Evolutionary conservation across 2,797 vertebrate genomes (phyloP).

Genomic region (Neosalanx taihuensis): DNA sequence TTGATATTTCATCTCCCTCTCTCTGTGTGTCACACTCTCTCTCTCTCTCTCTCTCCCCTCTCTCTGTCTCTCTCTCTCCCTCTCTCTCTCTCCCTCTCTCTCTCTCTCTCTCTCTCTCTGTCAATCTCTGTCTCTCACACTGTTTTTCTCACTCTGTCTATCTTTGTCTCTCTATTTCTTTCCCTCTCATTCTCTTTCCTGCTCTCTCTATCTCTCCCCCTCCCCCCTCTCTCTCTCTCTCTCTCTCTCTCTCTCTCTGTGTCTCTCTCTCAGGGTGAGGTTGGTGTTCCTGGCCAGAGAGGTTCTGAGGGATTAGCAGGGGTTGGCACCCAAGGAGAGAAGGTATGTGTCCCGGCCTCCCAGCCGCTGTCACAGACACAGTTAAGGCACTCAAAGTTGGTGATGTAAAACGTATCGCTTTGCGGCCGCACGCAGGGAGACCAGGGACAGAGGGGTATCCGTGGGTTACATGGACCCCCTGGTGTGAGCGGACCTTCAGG

Average conservation of each 20-base stretch:
- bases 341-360: slow-evolving; percentile 62
- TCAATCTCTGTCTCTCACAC: not conserved
- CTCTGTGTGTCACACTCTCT: not conserved
- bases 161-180: slow-evolving; percentile 3
- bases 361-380: not conserved
- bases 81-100: not conserved
- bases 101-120: not conserved
- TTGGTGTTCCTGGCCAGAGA: slow-evolving; percentile 79
- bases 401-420: slow-evolving; percentile 13
- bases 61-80: not conserved
- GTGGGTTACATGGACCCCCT: slow-evolving; percentile 82
- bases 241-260: slow-evolving; percentile 4
- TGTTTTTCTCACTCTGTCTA: not conserved
- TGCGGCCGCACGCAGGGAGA: slow-evolving; percentile 75
- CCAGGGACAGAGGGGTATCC: slow-evolving; percentile 84
- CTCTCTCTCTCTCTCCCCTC: not conserved
- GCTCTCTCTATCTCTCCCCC: too few species aligned
- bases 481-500: slow-evolving; percentile 83
- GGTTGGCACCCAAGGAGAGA: slow-evolving; percentile 85
- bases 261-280: slow-evolving; percentile 75
- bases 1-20: not conserved
- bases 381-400: not conserved
- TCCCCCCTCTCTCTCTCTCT: not conserved
- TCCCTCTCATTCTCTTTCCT: not conserved
- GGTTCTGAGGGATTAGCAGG: slow-evolving; percentile 82